phyloP scores from a whole-genome alignment of 2,797 vertebrate genomes.

The Ctenosaura bakeri region DNA sequence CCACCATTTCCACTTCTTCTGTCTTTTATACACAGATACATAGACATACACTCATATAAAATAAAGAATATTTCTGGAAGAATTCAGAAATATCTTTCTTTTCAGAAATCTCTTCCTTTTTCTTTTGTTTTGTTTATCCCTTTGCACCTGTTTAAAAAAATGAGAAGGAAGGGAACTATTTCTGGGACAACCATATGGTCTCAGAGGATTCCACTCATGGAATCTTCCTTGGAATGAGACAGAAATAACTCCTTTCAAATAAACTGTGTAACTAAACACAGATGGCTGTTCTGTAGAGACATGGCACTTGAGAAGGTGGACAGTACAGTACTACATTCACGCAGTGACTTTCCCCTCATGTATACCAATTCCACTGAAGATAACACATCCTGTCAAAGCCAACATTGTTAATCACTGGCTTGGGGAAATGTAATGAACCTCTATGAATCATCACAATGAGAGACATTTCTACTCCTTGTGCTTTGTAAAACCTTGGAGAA shows the following conservation, averaged over 20 bases:
- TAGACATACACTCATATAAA: not conserved
- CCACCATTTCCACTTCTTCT: not conserved
- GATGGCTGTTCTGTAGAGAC: constrained; percentile 62
- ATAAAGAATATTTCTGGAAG: not conserved
- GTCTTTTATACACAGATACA: constrained; percentile 1
- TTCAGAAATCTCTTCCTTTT: constrained; percentile 25
- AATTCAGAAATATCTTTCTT: not conserved
- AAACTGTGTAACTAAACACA: constrained; percentile 63
- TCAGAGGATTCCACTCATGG: constrained; percentile 49
- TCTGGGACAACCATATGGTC: constrained; percentile 64
- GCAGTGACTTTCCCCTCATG: constrained; percentile 40
- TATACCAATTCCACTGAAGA: constrained; percentile 51
- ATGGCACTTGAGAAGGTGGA: constrained; percentile 60
- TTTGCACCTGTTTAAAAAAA: constrained; percentile 75
- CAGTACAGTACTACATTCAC: constrained; percentile 50
- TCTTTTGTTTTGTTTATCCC: constrained; percentile 63
- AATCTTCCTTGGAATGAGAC: constrained; percentile 63
- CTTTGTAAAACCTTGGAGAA: not conserved
- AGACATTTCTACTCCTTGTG: constrained; percentile 23
- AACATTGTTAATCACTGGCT: constrained; percentile 51
- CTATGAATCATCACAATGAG: constrained; percentile 48
- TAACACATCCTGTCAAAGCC: constrained; percentile 57
- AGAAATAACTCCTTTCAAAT: constrained; percentile 75
- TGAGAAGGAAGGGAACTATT: constrained; percentile 56
- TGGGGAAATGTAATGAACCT: constrained; percentile 33